These are phyloP conservation scores for Isurus oxyrinchus DNA, from an alignment of 2,113 vertebrate species.

Conservation along the genomic window DNA sequence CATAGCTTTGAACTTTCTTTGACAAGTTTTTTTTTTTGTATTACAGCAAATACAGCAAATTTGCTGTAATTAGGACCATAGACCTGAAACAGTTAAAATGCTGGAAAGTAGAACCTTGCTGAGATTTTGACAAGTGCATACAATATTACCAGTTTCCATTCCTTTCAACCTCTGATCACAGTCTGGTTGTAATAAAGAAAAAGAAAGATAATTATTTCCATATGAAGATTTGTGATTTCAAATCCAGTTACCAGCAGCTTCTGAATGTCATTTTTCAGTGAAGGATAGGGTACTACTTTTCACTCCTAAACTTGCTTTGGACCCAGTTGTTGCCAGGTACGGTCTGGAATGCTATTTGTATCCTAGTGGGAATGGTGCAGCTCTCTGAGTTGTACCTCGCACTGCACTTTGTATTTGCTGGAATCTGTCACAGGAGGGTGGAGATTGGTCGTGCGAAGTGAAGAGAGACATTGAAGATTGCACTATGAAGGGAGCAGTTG, in stretches of 20 bases:
- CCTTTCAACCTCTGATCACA: neutral
- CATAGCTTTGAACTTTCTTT: neutral
- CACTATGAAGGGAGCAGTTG: neutral
- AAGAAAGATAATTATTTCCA: constrained; percentile 21
- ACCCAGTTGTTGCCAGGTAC: neutral
- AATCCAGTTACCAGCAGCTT: neutral
- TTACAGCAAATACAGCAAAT: neutral
- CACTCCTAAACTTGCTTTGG: neutral
- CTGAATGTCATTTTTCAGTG: neutral
- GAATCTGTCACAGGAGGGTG: neutral
- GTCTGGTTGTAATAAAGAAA: constrained; percentile 21
- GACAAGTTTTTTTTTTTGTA: neutral
- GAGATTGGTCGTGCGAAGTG: neutral
- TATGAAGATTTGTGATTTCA: constrained; percentile 25
- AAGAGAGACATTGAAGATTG: neutral
- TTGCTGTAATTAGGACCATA: neutral
- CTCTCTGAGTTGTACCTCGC: neutral
- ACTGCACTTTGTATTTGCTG: too few relatives aligned
- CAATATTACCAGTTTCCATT: neutral
- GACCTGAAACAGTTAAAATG: neutral
- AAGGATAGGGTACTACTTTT: neutral
- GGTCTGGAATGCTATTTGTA: neutral
- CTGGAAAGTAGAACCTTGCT: neutral
- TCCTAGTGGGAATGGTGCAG: neutral
- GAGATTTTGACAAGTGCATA: constrained; percentile 10